Conservation (phyloP, 2,797 vertebrate genomes). For the Tapera naevia region DNA sequence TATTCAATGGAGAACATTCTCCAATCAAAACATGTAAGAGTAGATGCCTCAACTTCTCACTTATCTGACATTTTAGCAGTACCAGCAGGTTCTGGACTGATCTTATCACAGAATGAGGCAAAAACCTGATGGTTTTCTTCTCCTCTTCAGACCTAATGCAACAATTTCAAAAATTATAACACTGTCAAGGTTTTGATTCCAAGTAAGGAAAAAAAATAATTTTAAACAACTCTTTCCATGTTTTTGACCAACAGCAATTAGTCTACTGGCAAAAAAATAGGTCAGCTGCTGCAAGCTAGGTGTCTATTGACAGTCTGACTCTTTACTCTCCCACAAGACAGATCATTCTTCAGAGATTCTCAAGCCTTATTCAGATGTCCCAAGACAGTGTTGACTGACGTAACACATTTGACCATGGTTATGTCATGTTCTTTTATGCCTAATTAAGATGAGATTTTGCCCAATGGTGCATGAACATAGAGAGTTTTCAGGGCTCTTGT, state of each 20-base stretch:
- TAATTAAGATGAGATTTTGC: not conserved
- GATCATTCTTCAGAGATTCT: not conserved
- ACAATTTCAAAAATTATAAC: not conserved
- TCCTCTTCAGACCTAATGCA: not conserved
- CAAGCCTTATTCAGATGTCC: not conserved
- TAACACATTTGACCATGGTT: too few species aligned
- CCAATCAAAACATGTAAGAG: not conserved
- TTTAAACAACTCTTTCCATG: not conserved
- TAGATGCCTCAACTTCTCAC: accelerated
- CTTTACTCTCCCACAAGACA: not conserved
- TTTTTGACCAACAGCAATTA: not conserved
- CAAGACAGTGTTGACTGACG: not conserved
- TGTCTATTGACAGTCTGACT: not conserved
- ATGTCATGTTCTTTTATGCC: not conserved
- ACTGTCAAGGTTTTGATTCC: not conserved
- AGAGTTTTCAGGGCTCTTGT: not conserved
- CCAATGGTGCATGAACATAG: not conserved
- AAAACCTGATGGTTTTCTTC: not conserved
- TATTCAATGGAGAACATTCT: not conserved
- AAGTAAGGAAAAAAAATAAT: not conserved
- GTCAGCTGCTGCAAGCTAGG: not conserved
- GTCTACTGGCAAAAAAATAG: not conserved
- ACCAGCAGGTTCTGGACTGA: not conserved
- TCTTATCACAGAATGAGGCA: not conserved
- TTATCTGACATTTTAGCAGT: not conserved